Evolutionary conservation across 37 sponge, comb jelly and placozoan genomes (phyloP).

Genomic region (Chondrosia reniformis): DNA sequence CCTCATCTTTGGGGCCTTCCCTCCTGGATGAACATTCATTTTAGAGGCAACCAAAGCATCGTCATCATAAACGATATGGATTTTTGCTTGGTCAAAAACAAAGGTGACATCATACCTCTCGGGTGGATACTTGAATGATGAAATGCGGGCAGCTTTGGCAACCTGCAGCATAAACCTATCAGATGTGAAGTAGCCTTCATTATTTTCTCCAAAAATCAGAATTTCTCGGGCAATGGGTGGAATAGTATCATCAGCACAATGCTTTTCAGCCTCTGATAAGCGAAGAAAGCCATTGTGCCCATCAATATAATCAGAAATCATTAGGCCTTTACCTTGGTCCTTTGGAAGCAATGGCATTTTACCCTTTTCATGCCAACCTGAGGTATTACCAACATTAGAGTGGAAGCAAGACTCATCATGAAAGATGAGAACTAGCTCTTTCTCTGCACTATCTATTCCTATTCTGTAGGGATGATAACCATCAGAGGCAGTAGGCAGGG

Average conservation of each 20-base stretch:
- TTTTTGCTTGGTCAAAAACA: background rate
- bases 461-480: background rate
- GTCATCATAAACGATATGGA: background rate
- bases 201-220: too few species aligned
- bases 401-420: constrained; percentile 33
- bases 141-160: too few species aligned
- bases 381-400: constrained; percentile 22
- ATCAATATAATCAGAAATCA: constrained; percentile 38
- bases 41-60: background rate
- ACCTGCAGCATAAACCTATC: too few species aligned
- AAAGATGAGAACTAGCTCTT: constrained; percentile 18
- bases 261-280: constrained; percentile 1
- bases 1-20: background rate
- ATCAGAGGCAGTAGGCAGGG: background rate
- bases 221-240: too few species aligned
- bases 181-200: too few species aligned
- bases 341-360: constrained; percentile 10
- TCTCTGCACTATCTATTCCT: background rate
- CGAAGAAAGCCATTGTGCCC: constrained; percentile 27
- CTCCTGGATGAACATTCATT: background rate
- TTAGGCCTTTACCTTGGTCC: constrained; percentile 8
- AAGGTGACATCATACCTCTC: background rate
- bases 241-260: too few species aligned
- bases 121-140: too few species aligned
- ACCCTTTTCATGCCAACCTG: constrained; percentile 26